A percentile compares a stretch with the other conserved stretches of the same genome.
These are phyloP conservation scores for Nipponacmea schrenckii DNA, from an alignment of 2,888 invertebrate genomes.

Conservation along the genomic window DNA sequence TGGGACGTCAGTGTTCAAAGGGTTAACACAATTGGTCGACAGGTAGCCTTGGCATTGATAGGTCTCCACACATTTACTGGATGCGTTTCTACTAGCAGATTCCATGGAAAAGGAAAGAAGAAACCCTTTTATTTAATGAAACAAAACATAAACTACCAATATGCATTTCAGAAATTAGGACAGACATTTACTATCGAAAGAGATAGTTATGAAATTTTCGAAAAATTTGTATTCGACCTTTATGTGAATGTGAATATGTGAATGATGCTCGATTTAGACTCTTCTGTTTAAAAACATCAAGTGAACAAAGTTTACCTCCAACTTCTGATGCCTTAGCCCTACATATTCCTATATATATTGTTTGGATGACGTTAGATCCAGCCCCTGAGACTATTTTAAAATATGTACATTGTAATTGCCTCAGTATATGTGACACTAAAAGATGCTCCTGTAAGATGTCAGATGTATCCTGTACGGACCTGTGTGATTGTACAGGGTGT, in stretches of 20 bases:
- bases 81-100: neutral
- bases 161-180: neutral
- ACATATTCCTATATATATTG: neutral
- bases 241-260: neutral
- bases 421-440: too few relatives aligned
- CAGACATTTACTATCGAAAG: too few relatives aligned
- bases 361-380: neutral
- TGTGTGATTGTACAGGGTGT: too few relatives aligned
- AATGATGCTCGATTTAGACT: neutral
- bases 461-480: too few relatives aligned
- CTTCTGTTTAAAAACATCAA: neutral
- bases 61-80: neutral
- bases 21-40: neutral
- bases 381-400: neutral
- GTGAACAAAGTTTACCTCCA: neutral
- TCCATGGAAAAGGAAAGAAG: neutral
- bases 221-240: neutral
- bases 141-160: neutral
- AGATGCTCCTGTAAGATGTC: too few relatives aligned
- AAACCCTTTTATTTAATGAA: neutral
- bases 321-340: neutral
- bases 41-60: neutral
- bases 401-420: too few relatives aligned
- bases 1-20: too few relatives aligned
- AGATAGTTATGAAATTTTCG: too few relatives aligned